phyloP scores from a whole-genome alignment of 2,888 invertebrate species.

The Cyrtodaria siliqua region DNA sequence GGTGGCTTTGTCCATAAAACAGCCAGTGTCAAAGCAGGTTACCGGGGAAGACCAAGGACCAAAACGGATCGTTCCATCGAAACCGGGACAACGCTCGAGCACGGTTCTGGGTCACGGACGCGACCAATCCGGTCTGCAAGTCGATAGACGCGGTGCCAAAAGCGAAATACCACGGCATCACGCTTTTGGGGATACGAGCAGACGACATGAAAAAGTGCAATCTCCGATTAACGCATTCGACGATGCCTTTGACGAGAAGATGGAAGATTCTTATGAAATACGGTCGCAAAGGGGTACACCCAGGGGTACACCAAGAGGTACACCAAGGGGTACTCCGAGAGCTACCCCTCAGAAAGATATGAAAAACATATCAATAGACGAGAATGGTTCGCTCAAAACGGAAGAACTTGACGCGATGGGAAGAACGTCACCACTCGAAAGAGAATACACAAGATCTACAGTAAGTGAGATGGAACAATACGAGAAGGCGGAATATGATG shows the following conservation, averaged over 20 bases:
- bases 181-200: slow-evolving; percentile 9
- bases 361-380: slow-evolving; percentile 48
- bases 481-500: slow-evolving; percentile 55
- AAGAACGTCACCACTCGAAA: slow-evolving; percentile 37
- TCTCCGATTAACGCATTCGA: slow-evolving; percentile 37
- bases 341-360: slow-evolving; percentile 19
- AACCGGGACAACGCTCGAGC: slow-evolving; percentile 53
- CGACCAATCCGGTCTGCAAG: neutral
- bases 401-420: slow-evolving; percentile 52
- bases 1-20: slow-evolving; percentile 44
- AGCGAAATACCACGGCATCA: slow-evolving; percentile 38
- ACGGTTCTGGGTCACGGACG: slow-evolving; percentile 48
- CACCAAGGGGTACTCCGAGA: slow-evolving; percentile 7
- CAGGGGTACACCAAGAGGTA: no score
- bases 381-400: slow-evolving; percentile 47
- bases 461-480: slow-evolving; percentile 27
- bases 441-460: slow-evolving; percentile 51
- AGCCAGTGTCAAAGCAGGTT: slow-evolving; percentile 10
- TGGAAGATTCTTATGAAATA: slow-evolving; percentile 42
- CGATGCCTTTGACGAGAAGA: slow-evolving; percentile 43
- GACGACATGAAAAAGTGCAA: slow-evolving; percentile 8
- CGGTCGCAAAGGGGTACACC: no score
- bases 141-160: slow-evolving; percentile 27
- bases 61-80: slow-evolving; percentile 18
- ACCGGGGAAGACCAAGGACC: slow-evolving; percentile 56